These are phyloP conservation scores for Mugil cephalus DNA, from an alignment of 2,113 vertebrate genomes.

Conservation along the genomic window DNA sequence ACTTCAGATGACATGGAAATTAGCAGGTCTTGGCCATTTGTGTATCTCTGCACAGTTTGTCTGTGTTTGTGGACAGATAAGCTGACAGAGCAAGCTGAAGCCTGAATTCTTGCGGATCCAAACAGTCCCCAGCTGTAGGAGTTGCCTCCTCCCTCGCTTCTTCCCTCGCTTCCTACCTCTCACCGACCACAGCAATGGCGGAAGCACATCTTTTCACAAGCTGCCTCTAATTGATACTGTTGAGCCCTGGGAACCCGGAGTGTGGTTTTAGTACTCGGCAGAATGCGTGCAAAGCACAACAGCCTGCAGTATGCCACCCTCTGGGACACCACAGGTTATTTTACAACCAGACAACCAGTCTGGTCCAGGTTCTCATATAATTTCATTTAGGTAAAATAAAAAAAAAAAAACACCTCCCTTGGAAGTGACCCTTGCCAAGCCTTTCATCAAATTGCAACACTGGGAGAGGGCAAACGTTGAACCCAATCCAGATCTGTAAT, in stretches of 20 bases:
- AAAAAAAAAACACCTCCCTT: conserved; percentile 26
- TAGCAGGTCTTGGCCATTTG: background rate
- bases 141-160: conserved; percentile 20
- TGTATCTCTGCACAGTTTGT: background rate
- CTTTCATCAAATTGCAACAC: conserved; percentile 58
- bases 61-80: conserved; percentile 2
- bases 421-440: conserved; percentile 47
- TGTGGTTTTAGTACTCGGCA: conserved; percentile 61
- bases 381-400: conserved; percentile 57
- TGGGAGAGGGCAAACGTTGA: conserved; percentile 57
- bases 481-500: conserved; percentile 64
- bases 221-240: conserved; percentile 76
- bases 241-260: conserved; percentile 53
- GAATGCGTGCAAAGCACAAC: conserved; percentile 67
- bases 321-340: conserved; percentile 75
- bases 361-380: conserved; percentile 52
- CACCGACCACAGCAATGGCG: conserved; percentile 53
- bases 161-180: conserved; percentile 63
- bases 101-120: conserved; percentile 4
- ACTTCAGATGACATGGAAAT: conserved; percentile 1
- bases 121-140: conserved; percentile 12
- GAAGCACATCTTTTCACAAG: conserved; percentile 71
- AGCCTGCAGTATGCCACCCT: conserved; percentile 66
- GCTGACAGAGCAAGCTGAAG: conserved; percentile 26
- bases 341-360: conserved; percentile 65